Base-by-base conservation (phyloP, 2,888 invertebrate species). In the Lathronympha strigana region DNA sequence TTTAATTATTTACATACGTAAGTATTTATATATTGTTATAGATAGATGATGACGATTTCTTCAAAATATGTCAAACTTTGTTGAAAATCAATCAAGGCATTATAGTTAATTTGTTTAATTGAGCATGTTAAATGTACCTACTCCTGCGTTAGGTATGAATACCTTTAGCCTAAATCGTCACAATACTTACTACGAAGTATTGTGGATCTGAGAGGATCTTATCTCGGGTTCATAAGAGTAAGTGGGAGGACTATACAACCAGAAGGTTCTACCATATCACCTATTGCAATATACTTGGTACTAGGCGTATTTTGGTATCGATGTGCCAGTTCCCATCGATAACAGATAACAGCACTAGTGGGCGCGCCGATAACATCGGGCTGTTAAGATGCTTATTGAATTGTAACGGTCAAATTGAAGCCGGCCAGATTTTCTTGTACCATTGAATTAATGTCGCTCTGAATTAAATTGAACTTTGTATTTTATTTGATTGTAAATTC, bases 341-440 rank as follows among this genome's bases (percentile, higher is more conserved):
- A 43, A 33, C n/a, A 2, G 33, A 33, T 33, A 66, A 58, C 86
- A 76, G 76, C 90, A 84, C 88, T 88, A 87, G 83, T 86, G 82
- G 92, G 92, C 83, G 92, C 87, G 90, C 85, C 79, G 92, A 92
- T 91, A 92, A 86, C 84, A 80, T 90, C 90, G 76, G 78, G 80
- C 86, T 88, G 87, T 88, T 92, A 92, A 92, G 91, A 90, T 88
- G 92, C 92, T 92, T 92, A 92, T 92, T 92, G 92, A 92, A 92
- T 85, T 92, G 91, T 92, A 92, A 92, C 92, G 92, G 92, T 90
- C 92, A 91, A 86, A 91, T 88, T 92, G 90, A 90, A 91, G 84
- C 86, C 90, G 86, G 86, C 87, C 87, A 88, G 88, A 90, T 63
- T 62, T 47, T 63, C 36, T 55, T 47, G 49, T 63, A 40, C 38